Base-by-base conservation (phyloP, 2,888 invertebrate genomes). In the Machimus atricapillus region DNA sequence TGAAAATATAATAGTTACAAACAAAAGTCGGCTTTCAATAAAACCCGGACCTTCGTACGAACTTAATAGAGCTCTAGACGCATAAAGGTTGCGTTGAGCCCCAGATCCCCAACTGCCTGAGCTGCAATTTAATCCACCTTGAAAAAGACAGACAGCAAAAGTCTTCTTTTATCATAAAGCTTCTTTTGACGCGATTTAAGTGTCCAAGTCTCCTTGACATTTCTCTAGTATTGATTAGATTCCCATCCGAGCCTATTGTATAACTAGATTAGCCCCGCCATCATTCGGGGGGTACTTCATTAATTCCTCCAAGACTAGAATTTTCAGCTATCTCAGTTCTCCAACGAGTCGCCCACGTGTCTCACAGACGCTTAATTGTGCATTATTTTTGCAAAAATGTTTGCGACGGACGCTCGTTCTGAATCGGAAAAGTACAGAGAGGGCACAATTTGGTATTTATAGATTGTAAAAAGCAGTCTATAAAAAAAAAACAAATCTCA, bases 131-230 rank as follows among this genome's bases (percentile, higher is more conserved):
- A 66, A 66, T 66, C 66, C 66, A 66, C 66, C 66, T 66, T 66
- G 66, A 66, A 66, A 66, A 66, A 56, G 19, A 27, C 27, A 66
- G 66, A 66, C 66, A 66, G 58, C n/a, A 66, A 27, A 66, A 14
- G 52, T 19, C 66, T 66, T 66, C 66, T 66, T 66, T 66, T 12
- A 66, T 66, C 66, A 66, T 66, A 66, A 76, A 34, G 76, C 40
- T 76, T 76, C 76, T 76, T 76, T 76, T 76, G 37, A 37, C 40
- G 37, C 40, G 40, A 34, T 76, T 76, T 37, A 37, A 40, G 37
- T 76, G 37, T 37, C n/a, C 76, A 37, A 40, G 40, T 82, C 37
- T 31, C 82, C 82, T 82, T 82, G 82, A 82, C 82, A 82, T 82
- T 82, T 82, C 66, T 58, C 37, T 23, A 16, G 16, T 82, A 82